Evolutionary conservation across 2,888 invertebrate genomes (phyloP).

Genomic region (Acrobasis suavella): DNA sequence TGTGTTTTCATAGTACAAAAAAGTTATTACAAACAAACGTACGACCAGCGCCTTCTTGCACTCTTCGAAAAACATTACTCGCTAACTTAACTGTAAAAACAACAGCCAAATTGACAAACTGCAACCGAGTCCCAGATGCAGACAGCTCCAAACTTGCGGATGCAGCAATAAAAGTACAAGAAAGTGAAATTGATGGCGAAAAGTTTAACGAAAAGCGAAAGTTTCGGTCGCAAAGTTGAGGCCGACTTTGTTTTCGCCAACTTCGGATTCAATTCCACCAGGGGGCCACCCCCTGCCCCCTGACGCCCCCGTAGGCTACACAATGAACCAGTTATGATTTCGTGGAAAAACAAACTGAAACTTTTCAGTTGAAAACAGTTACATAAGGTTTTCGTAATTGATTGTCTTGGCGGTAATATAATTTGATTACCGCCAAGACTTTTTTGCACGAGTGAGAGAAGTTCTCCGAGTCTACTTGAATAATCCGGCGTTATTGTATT

Average conservation of each 20-base stretch:
- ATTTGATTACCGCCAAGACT: too few relatives aligned
- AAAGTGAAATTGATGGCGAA: conserved; percentile 53
- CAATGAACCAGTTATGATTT: conserved; percentile 52
- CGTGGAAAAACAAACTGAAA: conserved; percentile 38
- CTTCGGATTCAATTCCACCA: conserved; percentile 69
- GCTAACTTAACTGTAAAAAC: not conserved
- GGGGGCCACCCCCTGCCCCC: conserved; percentile 45
- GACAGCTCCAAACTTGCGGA: conserved; percentile 10
- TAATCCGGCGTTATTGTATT: too few relatives aligned
- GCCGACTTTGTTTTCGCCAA: conserved; percentile 73
- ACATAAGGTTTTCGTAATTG: conserved; percentile 37
- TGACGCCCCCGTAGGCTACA: conserved; percentile 41
- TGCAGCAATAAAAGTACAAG: conserved; percentile 28
- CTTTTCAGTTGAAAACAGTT: conserved; percentile 35
- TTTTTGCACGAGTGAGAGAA: too few relatives aligned
- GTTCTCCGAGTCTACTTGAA: too few relatives aligned
- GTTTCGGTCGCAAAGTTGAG: conserved; percentile 65
- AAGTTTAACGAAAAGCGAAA: conserved; percentile 72
- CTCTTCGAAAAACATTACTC: not conserved
- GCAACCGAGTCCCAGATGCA: not conserved
- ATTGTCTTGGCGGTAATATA: not conserved
- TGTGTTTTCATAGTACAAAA: too few relatives aligned
- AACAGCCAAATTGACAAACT: conserved; percentile 3
- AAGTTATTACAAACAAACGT: too few relatives aligned
- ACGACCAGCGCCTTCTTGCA: too few relatives aligned